Evolutionary conservation across 1,140 invertebrate genomes (phyloP).

Genomic region (Neodiprion virginianus): DNA sequence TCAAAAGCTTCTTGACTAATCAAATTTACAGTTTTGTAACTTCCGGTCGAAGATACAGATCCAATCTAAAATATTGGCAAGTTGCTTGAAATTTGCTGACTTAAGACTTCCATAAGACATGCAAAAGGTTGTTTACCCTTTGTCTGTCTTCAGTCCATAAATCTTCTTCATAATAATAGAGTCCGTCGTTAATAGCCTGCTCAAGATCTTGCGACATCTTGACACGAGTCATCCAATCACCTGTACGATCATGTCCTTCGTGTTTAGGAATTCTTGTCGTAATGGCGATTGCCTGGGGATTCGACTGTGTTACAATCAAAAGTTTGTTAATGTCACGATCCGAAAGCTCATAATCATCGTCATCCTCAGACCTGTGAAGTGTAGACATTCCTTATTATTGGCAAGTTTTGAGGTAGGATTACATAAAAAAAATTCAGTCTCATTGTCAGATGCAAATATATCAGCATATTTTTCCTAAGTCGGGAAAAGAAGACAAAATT

Average conservation of each 20-base stretch:
- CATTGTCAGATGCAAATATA: conserved; percentile 24
- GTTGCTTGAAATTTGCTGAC: too few relatives aligned
- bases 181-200: conserved; percentile 93
- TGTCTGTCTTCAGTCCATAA: conserved; percentile 71
- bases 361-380: conserved; percentile 71
- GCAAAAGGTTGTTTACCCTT: conserved; percentile 35
- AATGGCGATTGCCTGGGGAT: conserved; percentile 46
- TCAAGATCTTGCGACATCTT: conserved; percentile 94
- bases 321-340: conserved; percentile 95
- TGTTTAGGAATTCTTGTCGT: conserved; percentile 73
- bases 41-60: conserved; percentile 59
- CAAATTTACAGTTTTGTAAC: conserved; percentile 89
- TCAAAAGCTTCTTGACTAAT: conserved; percentile 89
- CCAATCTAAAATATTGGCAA: conserved; percentile 41
- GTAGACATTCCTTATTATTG: conserved; percentile 18
- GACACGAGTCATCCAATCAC: conserved; percentile 81
- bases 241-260: conserved; percentile 88
- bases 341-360: conserved; percentile 86
- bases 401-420: conserved; percentile 15
- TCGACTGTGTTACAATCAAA: conserved; percentile 92
- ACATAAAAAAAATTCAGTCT: conserved; percentile 22
- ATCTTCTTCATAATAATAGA: conserved; percentile 94
- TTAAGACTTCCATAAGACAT: not conserved
- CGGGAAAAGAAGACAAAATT: conserved; percentile 51
- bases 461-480: conserved; percentile 32